Evolutionary conservation across 64 coral and sea anemone species (phyloP), one percentile per base, ranked within the genome.

Genomic region (Exaiptasia diaphana): DNA sequence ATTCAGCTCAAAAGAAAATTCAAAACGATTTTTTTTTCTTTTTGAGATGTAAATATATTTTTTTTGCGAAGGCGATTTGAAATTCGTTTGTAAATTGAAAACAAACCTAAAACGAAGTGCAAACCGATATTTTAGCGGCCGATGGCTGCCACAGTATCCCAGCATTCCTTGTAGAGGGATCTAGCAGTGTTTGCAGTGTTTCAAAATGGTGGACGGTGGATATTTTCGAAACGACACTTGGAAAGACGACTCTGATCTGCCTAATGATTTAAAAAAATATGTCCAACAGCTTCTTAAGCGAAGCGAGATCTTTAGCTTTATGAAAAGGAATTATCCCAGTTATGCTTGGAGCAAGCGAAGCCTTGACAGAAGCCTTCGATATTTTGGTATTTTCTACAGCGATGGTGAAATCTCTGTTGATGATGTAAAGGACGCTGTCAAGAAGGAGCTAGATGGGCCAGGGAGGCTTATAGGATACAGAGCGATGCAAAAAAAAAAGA

Each of bases 321-420:
- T 83, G 50, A 69, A 40, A 41, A 83, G 67, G 58, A 24, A 83
- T 38, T 83, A 61, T 72, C 65, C 63, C 4, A 20, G 12, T 18
- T 83, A 83, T 58, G 30, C 43, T 20, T 82, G 79, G 79, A 70
- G 79, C 22, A 68, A 38, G 13, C 60, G 42, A 24, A 52, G 44
- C 20, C 48, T 83, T 17, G 80, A 83, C 43, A 40, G 64, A 35
- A 12, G 64, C 6, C 65, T 83, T 33, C 80, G 80, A 37, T 17
- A 83, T 45, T 83, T 83, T 34, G 26, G 57, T 5, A 83, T 83
- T 72, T 71, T 45, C 38, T 83, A 83, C 50, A 83, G 23, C 30
- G 67, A 83, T 41, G 13, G n/a, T 38, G 26, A 54, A 27, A 41
- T 57, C 49, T 28, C 80, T 83, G 28, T 83, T 34, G 64, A 83